Conservation (phyloP, 2,797 vertebrate species). For the Melanotaenia boesemani region DNA sequence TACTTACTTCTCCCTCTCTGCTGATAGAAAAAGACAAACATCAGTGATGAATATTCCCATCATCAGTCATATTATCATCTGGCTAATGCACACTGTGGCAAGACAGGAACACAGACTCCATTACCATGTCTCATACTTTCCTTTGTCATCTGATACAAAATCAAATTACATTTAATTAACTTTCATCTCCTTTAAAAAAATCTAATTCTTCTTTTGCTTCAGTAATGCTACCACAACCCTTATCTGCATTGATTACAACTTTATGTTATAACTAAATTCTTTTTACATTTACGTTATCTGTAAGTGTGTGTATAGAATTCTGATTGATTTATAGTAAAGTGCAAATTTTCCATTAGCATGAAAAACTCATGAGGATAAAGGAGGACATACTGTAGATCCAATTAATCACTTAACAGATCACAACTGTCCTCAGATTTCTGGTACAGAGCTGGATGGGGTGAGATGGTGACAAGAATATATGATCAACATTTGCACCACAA, state of each 20-base stretch:
- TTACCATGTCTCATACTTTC: constrained; percentile 28
- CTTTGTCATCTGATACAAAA: constrained; percentile 38
- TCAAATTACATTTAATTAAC: constrained; percentile 35
- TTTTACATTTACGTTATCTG: constrained; percentile 25
- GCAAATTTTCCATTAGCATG: constrained; percentile 22
- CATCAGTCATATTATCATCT: constrained; percentile 39
- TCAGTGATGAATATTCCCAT: constrained; percentile 40
- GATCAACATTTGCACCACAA: constrained; percentile 1
- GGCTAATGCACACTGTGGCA: constrained; percentile 16
- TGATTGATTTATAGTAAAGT: constrained; percentile 17
- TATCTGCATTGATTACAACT: background rate
- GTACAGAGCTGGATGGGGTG: background rate
- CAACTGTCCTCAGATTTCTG: constrained; percentile 6
- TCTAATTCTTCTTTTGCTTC: background rate
- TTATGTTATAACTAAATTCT: background rate
- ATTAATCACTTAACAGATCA: constrained; percentile 26
- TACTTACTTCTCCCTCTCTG: constrained; percentile 3
- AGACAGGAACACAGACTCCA: constrained; percentile 37
- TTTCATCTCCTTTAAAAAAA: constrained; percentile 22
- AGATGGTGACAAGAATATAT: constrained; percentile 4
- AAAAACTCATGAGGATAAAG: constrained; percentile 8
- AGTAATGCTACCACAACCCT: background rate
- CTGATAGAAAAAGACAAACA: constrained; percentile 29
- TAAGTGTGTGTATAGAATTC: constrained; percentile 17
- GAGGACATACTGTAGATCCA: constrained; percentile 7